These are phyloP conservation scores for Lacanobia wlatinum DNA, from an alignment of 2,888 invertebrate genomes.

Conservation along the genomic window DNA sequence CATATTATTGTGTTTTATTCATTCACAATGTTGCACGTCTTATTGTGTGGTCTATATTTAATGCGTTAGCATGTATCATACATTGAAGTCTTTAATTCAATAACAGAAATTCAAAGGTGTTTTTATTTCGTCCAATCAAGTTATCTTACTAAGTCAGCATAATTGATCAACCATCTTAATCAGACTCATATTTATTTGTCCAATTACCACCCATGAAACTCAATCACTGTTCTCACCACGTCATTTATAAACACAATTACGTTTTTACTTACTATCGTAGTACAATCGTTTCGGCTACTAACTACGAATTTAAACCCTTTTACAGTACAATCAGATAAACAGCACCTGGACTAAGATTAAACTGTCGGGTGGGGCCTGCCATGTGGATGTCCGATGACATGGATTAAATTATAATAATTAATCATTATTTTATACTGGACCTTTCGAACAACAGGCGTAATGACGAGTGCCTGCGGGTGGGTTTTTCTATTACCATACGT, in stretches of 20 bases:
- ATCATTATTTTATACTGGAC: conserved; percentile 86
- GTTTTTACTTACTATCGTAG: conserved; percentile 59
- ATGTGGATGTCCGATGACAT: conserved; percentile 81
- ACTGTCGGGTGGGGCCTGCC: conserved; percentile 77
- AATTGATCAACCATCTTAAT: conserved; percentile 18
- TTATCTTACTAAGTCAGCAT: conserved; percentile 17
- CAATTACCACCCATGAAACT: conserved; percentile 44
- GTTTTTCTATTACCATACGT: conserved; percentile 81
- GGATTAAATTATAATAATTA: conserved; percentile 88
- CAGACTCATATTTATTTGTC: conserved; percentile 26
- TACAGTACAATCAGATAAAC: conserved; percentile 87
- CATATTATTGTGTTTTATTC: conserved; percentile 6
- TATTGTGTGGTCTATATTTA: conserved; percentile 5
- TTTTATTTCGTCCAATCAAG: conserved; percentile 12
- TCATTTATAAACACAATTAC: conserved; percentile 61
- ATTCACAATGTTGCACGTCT: conserved; percentile 12
- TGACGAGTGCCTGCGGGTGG: conserved; percentile 83
- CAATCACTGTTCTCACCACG: conserved; percentile 51
- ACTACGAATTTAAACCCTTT: conserved; percentile 85
- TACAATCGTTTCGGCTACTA: conserved; percentile 56
- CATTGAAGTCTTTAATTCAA: not conserved
- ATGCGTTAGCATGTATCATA: not conserved
- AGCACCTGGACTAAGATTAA: conserved; percentile 86
- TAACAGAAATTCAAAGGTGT: not conserved
- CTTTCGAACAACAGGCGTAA: conserved; percentile 81